A percentile compares a stretch with the other conserved stretches of the same genome.
Evolutionary conservation across 2,888 invertebrate species (phyloP).

Genomic region (Pheosia gnoma): DNA sequence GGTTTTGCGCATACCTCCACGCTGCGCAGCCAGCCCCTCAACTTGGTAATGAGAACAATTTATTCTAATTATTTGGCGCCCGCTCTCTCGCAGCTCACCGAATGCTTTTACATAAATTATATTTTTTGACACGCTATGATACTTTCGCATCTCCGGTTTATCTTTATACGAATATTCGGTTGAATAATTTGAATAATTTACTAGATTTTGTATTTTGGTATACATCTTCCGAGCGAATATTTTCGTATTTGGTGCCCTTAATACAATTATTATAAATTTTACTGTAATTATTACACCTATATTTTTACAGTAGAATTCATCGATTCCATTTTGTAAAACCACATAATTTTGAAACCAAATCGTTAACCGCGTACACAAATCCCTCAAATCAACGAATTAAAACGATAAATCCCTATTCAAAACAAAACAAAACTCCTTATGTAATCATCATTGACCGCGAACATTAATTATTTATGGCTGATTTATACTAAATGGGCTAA

Average conservation of each 20-base stretch:
- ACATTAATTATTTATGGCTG: conserved; percentile 12
- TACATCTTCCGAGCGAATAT: too few relatives aligned
- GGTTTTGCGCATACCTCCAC: conserved; percentile 41
- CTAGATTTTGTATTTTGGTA: background rate
- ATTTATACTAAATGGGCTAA: conserved; percentile 13
- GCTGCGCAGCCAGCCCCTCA: conserved; percentile 34
- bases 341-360: too few relatives aligned
- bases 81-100: conserved; percentile 27
- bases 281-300: too few relatives aligned
- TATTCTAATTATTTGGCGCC: conserved; percentile 52
- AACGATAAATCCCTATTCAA: background rate
- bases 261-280: too few relatives aligned
- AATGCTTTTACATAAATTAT: conserved; percentile 41
- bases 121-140: conserved; percentile 19
- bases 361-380: too few relatives aligned
- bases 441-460: conserved; percentile 8
- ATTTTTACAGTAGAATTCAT: too few relatives aligned
- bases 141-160: conserved; percentile 2
- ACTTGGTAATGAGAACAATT: conserved; percentile 58
- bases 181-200: background rate
- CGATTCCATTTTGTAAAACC: too few relatives aligned
- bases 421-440: conserved; percentile 7
- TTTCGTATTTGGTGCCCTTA: too few relatives aligned
- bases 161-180: background rate
- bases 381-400: too few relatives aligned